phyloP scores from a whole-genome alignment of 2,797 vertebrate species.

The Phaenicophaeus curvirostris region DNA sequence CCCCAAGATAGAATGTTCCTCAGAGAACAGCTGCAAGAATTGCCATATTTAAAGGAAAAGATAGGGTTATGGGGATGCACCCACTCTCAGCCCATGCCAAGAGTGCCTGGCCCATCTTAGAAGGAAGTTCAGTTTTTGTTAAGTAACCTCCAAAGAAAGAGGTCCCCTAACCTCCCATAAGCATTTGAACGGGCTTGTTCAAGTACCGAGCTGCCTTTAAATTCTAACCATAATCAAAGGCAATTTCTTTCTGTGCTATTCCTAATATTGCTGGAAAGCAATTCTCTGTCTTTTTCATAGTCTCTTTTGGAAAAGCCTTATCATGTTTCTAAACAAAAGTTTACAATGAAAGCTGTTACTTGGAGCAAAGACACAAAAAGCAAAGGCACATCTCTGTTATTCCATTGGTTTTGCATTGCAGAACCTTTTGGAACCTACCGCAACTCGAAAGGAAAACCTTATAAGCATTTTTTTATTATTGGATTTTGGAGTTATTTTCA shows the following conservation, averaged over 20 bases:
- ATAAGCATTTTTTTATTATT: constrained; percentile 61
- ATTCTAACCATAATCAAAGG: background rate
- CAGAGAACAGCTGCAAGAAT: background rate
- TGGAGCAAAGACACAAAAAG: background rate
- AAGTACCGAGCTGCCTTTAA: background rate
- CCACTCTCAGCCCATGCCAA: background rate
- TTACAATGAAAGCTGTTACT: constrained; percentile 43
- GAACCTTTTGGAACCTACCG: constrained; percentile 50
- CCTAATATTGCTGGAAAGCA: constrained; percentile 33
- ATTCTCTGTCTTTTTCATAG: constrained; percentile 49
- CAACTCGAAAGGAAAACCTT: constrained; percentile 32
- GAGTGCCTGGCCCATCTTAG: background rate
- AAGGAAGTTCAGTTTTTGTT: background rate
- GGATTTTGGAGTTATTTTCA: constrained; percentile 66
- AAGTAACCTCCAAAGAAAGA: background rate
- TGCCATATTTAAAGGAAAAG: background rate
- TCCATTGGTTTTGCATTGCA: constrained; percentile 6
- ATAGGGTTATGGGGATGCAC: background rate
- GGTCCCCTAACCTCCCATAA: background rate
- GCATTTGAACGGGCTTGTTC: background rate
- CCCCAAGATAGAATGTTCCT: background rate
- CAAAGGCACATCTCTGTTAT: background rate
- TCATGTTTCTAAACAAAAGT: constrained; percentile 62
- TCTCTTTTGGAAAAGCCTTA: constrained; percentile 45
- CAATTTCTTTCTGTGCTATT: background rate